Base-by-base conservation (phyloP, 2,797 vertebrate species). In the Crenuchus spilurus region DNA sequence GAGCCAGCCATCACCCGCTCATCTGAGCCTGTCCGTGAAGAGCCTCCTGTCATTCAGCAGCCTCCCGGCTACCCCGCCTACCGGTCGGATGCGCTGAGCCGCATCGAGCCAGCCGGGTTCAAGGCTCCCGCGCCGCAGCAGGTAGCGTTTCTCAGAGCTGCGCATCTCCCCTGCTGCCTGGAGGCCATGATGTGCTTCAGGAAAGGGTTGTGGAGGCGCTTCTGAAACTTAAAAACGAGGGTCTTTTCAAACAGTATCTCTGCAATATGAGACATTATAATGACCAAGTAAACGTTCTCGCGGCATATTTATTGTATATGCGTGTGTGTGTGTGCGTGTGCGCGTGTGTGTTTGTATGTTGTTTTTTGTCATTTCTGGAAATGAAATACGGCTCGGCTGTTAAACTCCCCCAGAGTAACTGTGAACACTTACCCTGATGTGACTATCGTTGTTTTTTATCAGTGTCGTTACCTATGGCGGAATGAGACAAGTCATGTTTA, bases 1-100 rank as follows among this genome's bases (percentile, higher is more conserved):
- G 96, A 96, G 87, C 97, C 95, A 22, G 98, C 98, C 89, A 98
- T 99, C 90, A 99, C 97, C 28, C 95, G 98, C 78, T 99, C 98
- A 66, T 99, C 97, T 7, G 98, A 99, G 88, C 98, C 97, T 0
- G 97, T 99, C 60, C 90, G 95, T 84, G 97, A 99, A 82, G 97
- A 99, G 79, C 92, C 93, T 14, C 94, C 98, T 33, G 96, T 95
- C 75, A 94, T 97, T 84, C 95, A 95, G 75, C 96, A 98, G 79
- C 92, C 91, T 46, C 95, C 92, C 1, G 89, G 92, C 72, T 98
- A 95, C 35, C 85, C 91, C 83, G 82, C 86, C 70, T 97, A 93
- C 41, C 90, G 88, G 72, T 91, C 95, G 86, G 94, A 94, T 78
- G 88, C 95, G 75, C 91, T 95, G 86, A 93, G 94, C 91, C 94